Evolutionary conservation across 2,888 invertebrate genomes (phyloP), one percentile per base, ranked within the genome.

Genomic region (Drosophila monieri): DNA sequence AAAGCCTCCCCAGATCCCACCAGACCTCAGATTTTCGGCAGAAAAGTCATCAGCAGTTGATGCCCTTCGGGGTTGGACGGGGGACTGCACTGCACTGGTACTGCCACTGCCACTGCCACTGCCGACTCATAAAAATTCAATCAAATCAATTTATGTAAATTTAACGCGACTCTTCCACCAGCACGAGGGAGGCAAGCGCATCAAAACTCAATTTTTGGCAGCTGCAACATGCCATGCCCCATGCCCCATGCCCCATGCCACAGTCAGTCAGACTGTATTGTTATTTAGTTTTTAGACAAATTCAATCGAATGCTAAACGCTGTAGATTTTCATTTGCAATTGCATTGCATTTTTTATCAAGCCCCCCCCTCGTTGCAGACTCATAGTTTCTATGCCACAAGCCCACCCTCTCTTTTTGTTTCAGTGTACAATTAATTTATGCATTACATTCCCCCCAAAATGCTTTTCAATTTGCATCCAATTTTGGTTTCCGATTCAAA

Each of bases 141-240:
- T 91, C 91, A 91, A 91, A 91, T 91, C 91, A 91, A 90, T 91
- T 91, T 91, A 91, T 91, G 91, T 88, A 91, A 91, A 91, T 91
- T 90, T 90, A 90, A 90, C 90, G 89, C 84, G 21, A 4, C 21
- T 3, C 9, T 65, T 64, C 54, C 52, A 64, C 52, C 64, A 64
- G 64, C 27, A 6, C 3, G 10, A 8, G 25, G 39, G 9, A 48
- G 47, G 10, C 9, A 27, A 57, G 57, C 60, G 46, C 60, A 60
- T 60, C 60, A 60, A 44, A 51, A 62, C 62, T 61, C 62, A 18
- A 62, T 62, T 62, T 35, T 61, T 39, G 64, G 64, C 64, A 62
- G 64, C 51, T 51, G 51, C 49, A 60, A 37, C 37, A 23, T 41
- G 56, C n/a, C n/a, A 14, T 1, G 18, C 18, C 18, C 18, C 18